Evolutionary conservation across 2,888 invertebrate species (phyloP).

Genomic region (Monoplex corrugatus): DNA sequence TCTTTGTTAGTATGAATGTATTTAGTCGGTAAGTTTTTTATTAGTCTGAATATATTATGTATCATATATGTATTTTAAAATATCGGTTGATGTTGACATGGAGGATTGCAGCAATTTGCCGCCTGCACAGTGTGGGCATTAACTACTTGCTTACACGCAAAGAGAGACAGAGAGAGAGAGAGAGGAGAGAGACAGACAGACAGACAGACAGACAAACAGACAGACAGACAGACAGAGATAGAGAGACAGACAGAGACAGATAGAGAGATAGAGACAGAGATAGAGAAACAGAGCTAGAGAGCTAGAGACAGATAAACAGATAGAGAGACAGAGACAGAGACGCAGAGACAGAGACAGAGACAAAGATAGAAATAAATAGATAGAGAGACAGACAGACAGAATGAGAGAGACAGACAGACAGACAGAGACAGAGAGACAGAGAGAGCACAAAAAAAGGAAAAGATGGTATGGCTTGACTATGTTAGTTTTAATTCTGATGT

Average conservation of each 20-base stretch:
- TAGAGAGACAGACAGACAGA: neutral
- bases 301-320: neutral
- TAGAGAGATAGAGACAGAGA: conserved; percentile 18
- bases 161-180: neutral
- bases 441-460: neutral
- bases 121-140: too few relatives aligned
- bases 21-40: too few relatives aligned
- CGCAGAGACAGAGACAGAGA: neutral
- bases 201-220: neutral
- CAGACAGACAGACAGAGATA: neutral
- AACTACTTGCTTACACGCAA: too few relatives aligned
- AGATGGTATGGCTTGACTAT: neutral
- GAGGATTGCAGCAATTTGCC: too few relatives aligned
- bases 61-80: too few relatives aligned
- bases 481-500: neutral
- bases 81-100: too few relatives aligned
- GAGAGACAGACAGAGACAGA: conserved; percentile 6
- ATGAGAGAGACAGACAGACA: too few relatives aligned
- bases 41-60: too few relatives aligned
- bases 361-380: neutral
- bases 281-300: conserved; percentile 8
- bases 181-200: neutral
- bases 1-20: too few relatives aligned
- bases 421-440: too few relatives aligned
- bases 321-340: neutral